Percentiles rank a stretch among this genome's conserved stretches.
Conservation (phyloP, 2,888 invertebrate genomes). For the Epinotia nisella region DNA sequence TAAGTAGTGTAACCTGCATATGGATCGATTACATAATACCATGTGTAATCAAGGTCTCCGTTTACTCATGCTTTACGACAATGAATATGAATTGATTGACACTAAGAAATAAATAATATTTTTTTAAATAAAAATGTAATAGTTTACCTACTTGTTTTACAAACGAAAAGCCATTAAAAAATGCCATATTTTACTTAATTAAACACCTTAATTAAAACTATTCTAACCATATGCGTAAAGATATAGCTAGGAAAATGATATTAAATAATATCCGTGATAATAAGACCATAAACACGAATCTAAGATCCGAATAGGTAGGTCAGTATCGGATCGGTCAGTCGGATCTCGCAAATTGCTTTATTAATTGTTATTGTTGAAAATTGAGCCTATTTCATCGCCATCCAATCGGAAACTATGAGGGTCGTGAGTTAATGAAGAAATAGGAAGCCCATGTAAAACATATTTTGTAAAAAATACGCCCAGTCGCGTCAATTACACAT, state of each 20-base stretch:
- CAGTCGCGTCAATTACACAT: not conserved
- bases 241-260: not conserved
- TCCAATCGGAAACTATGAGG: conserved; percentile 6
- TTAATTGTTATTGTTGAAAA: conserved; percentile 5
- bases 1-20: conserved; percentile 49
- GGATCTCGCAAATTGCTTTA: conserved; percentile 20
- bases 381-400: conserved; percentile 6
- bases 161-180: too few relatives aligned
- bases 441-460: not conserved
- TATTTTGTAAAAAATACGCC: not conserved
- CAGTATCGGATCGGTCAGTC: too few relatives aligned
- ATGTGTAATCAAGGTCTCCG: conserved; percentile 12
- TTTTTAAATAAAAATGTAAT: too few relatives aligned
- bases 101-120: not conserved
- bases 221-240: too few relatives aligned
- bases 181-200: too few relatives aligned
- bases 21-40: conserved; percentile 34
- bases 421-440: not conserved
- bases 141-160: too few relatives aligned
- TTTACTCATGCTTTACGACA: not conserved
- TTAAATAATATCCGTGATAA: not conserved
- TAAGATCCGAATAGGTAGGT: not conserved
- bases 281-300: conserved; percentile 13
- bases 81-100: not conserved
- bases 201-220: too few relatives aligned